Evolutionary conservation across 2,888 invertebrate genomes (phyloP), one percentile per base, ranked within the genome.

Genomic region (Cartodere bifasciata): DNA sequence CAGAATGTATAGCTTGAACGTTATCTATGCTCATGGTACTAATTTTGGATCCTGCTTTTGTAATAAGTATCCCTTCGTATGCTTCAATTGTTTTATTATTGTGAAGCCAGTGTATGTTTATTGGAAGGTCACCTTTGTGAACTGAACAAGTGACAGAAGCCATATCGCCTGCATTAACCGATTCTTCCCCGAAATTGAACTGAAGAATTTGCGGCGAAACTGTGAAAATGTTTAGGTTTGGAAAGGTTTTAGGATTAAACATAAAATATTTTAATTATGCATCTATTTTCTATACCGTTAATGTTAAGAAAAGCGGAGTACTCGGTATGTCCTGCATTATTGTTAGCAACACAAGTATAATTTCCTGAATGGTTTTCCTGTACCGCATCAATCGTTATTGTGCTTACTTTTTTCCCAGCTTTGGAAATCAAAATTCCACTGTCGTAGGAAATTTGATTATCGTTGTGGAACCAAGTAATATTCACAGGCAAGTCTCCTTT

Each of bases 321-420:
- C 43, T 70, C 72, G 44, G 73, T 68, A 40, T 62, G 62, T 47
- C 82, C 84, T 35, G 79, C 83, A 44, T 65, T 65, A 59, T 84
- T 84, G 58, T 70, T 16, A 29, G 76, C 80, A 44, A 67, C 67
- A 60, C 81, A 82, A 32, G 76, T 80, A 60, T 83, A 84, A 55
- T 75, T 76, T 39, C 83, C 83, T 31, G 73, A 70, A 54, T 81
- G 76, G 44, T 69, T 60, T 23, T 66, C 66, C 26, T 65, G 63
- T 31, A 74, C 72, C n/a, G 69, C 66, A 45, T 72, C 70, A 40
- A 76, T 74, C 44, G 67, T 70, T 38, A 75, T 53, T 36, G 72
- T 66, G 51, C 70, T 70, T 40, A 67, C 63, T 44, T 62, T 61
- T 40, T 62, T 61, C 31, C 61, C 61, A 32, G 56, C 60, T 45